phyloP scores from a whole-genome alignment of 1,140 invertebrate species.

The Bombus balteatus region DNA sequence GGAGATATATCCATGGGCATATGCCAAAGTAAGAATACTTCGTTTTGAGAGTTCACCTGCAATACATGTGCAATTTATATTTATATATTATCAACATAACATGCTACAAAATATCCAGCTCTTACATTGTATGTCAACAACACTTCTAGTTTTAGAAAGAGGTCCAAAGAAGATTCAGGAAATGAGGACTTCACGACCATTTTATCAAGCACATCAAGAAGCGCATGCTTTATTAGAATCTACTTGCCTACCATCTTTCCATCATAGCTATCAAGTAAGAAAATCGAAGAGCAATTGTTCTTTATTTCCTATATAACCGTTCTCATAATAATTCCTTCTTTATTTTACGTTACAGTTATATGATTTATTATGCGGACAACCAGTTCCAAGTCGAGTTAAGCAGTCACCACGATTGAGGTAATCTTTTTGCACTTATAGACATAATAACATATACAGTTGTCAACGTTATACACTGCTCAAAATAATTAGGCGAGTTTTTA shows the following conservation, averaged over 20 bases:
- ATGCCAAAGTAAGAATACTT: slow-evolving; percentile 80
- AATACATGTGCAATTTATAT: not conserved
- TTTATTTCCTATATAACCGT: not conserved
- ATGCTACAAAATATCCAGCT: not conserved
- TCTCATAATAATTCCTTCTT: slow-evolving; percentile 21
- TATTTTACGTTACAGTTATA: slow-evolving; percentile 85
- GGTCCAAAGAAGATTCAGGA: slow-evolving; percentile 87
- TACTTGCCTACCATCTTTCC: slow-evolving; percentile 90
- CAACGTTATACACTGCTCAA: no score
- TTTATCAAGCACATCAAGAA: slow-evolving; percentile 93
- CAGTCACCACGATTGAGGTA: slow-evolving; percentile 63
- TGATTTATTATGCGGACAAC: slow-evolving; percentile 86
- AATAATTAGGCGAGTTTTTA: not conserved
- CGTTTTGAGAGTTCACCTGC: not conserved
- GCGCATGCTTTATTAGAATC: slow-evolving; percentile 90
- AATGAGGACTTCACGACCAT: slow-evolving; percentile 89
- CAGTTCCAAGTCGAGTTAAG: slow-evolving; percentile 77
- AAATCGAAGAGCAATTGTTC: slow-evolving; percentile 33
- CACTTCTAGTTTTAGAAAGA: slow-evolving; percentile 84
- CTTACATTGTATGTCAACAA: not conserved
- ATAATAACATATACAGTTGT: no score
- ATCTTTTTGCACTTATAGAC: not conserved
- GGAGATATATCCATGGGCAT: slow-evolving; percentile 86
- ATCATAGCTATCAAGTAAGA: slow-evolving; percentile 91
- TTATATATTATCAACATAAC: not conserved